Conservation (phyloP, 2,113 vertebrate species). For the Haemorhous mexicanus region DNA sequence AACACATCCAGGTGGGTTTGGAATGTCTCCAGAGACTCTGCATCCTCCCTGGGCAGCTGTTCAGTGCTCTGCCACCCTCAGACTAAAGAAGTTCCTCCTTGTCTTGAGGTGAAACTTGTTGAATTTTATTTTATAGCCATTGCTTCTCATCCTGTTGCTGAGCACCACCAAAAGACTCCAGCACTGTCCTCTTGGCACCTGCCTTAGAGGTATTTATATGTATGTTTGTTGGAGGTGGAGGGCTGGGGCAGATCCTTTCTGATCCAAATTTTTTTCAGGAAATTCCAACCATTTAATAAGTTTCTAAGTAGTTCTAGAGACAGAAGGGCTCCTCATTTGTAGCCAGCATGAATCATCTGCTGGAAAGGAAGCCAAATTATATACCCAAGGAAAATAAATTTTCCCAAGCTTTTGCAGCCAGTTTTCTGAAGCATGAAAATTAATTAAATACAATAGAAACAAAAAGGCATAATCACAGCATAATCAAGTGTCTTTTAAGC, state of each 20-base stretch:
- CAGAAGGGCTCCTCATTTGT: neutral
- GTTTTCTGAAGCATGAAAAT: constrained; percentile 16
- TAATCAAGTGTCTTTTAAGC: constrained; percentile 12
- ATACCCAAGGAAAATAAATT: neutral
- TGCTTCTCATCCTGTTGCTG: neutral
- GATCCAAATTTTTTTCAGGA: neutral
- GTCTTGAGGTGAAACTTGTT: neutral
- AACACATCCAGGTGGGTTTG: neutral
- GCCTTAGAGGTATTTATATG: neutral
- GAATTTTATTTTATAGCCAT: neutral
- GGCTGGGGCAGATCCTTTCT: neutral
- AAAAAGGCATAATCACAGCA: neutral
- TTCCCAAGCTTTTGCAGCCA: neutral
- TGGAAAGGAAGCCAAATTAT: neutral
- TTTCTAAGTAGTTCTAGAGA: neutral
- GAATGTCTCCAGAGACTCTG: neutral
- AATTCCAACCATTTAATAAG: neutral
- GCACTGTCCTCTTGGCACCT: neutral
- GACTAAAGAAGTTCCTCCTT: neutral
- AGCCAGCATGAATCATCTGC: neutral
- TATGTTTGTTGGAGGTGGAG: neutral
- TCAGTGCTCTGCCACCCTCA: neutral
- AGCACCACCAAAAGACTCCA: neutral
- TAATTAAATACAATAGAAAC: constrained; percentile 6
- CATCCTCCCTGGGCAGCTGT: neutral